Conservation (phyloP, 2,888 invertebrate genomes). For the Trichogramma evanescens region DNA sequence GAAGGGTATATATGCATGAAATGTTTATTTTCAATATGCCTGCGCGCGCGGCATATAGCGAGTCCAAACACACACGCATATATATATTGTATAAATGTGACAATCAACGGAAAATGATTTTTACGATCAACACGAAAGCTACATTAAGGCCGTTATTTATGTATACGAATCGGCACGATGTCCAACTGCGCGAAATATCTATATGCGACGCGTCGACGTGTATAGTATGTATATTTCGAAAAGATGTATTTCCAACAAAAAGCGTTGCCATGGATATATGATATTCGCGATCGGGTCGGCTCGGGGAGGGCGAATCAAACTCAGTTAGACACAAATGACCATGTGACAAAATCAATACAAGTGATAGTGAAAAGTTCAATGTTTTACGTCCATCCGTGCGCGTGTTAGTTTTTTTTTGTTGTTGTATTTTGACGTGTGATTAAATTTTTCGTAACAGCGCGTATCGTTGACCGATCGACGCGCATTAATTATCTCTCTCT, state of each 20-base stretch:
- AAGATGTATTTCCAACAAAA: slow-evolving; percentile 9
- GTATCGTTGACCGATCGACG: too few relatives aligned
- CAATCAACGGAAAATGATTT: neutral
- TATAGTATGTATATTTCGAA: slow-evolving; percentile 15
- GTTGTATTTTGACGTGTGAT: slow-evolving; percentile 2
- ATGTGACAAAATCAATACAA: slow-evolving; percentile 42
- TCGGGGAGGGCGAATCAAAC: slow-evolving; percentile 20
- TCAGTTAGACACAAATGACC: slow-evolving; percentile 31
- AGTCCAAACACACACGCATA: too few relatives aligned
- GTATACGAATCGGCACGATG: too few relatives aligned
- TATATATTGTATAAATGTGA: too few relatives aligned
- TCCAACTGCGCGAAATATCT: too few relatives aligned
- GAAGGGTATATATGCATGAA: too few relatives aligned
- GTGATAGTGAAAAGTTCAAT: slow-evolving; percentile 35
- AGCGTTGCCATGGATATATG: slow-evolving; percentile 16
- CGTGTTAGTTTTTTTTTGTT: slow-evolving; percentile 25
- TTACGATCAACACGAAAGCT: neutral
- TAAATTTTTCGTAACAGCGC: slow-evolving; percentile 10
- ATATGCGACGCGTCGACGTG: neutral
- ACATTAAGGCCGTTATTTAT: neutral
- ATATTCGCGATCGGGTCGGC: too few relatives aligned
- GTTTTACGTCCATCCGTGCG: slow-evolving; percentile 29
- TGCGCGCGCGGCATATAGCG: too few relatives aligned
- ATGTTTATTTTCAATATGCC: too few relatives aligned
- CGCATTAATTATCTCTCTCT: too few relatives aligned